Percentiles rank a stretch among this genome's conserved stretches.
phyloP scores from a whole-genome alignment of 92 coral and sea anemone species.

The Epizoanthus ramosus region DNA sequence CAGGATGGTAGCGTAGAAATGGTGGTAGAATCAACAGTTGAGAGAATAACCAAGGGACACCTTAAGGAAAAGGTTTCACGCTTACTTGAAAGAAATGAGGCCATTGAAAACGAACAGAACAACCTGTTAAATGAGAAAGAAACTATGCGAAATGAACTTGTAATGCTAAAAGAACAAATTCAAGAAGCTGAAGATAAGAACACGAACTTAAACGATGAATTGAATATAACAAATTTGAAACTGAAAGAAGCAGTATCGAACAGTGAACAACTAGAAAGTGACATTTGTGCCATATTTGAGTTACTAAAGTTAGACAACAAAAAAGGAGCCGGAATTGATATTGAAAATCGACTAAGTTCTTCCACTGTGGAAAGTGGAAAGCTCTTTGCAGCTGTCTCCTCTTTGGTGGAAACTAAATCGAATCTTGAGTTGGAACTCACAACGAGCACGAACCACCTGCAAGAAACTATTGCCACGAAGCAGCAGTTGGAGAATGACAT shows the following conservation, averaged over 20 bases:
- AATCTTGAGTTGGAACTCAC: conserved; percentile 65
- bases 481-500: conserved; percentile 73
- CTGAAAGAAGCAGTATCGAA: conserved; percentile 22
- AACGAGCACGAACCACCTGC: conserved; percentile 64
- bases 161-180: conserved; percentile 53
- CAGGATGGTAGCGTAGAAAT: not conserved
- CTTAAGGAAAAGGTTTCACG: conserved; percentile 15
- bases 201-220: conserved; percentile 5
- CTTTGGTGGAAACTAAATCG: conserved; percentile 42
- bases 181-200: not conserved
- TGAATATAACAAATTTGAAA: conserved; percentile 11
- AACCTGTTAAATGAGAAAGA: conserved; percentile 61
- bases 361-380: not conserved
- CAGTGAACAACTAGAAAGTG: not conserved
- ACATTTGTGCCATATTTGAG: conserved; percentile 25
- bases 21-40: not conserved
- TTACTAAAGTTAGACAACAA: not conserved
- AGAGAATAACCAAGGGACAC: conserved; percentile 8
- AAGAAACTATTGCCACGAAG: conserved; percentile 71
- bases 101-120: conserved; percentile 24
- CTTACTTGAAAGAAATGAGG: not conserved
- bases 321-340: not conserved
- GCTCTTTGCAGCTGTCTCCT: conserved; percentile 24
- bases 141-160: conserved; percentile 63
- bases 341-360: not conserved